Base-by-base conservation (phyloP, 2,113 vertebrate genomes). In the Hypanus sabinus region DNA sequence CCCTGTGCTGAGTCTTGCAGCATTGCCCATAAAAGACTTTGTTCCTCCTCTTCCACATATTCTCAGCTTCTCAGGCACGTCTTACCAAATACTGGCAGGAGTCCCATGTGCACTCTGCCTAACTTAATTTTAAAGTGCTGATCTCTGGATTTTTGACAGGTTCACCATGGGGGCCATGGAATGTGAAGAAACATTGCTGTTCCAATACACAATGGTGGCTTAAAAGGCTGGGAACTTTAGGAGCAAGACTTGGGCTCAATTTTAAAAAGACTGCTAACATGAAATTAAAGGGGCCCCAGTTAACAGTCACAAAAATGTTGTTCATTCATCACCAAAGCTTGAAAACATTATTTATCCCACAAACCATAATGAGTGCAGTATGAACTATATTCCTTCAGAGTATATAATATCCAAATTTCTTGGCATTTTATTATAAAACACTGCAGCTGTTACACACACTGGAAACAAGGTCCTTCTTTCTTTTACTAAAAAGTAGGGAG, bases 381-480 rank as follows among this genome's bases (percentile, higher is more conserved):
- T 71, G 38, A 93, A 93, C 73, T 22, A 70, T 75, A 93, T 46
- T 75, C 70, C 91, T 93, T 93, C 36, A 73, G 91, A 73, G 91
- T 71, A 38, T 93, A 73, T 93, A 30, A 93, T 93, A 93, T 73
- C 70, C 91, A 14, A 73, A 93, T 68, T 93, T 73, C 22, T 30
- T 93, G 91, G 70, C 91, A 55, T 73, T 93, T 71, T 71, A 73
- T 70, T 93, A 55, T 75, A 93, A 93, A 93, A 93, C 73, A 75
- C n/a, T 73, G 70, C 68, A 93, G 91, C 91, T 93, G 91, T 93
- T 68, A 33, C 60, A 87, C 85, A 90, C 33, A 68, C 33, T 65
- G 85, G 38, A 93, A 93, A 93, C 91, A 93, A 93, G 73, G 91
- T 73, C 24, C 38, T 93, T 46, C 70, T 73, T 93, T 93, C 91